Evolutionary conservation across 2,797 vertebrate genomes (phyloP).

Genomic region (Poecile montanus): DNA sequence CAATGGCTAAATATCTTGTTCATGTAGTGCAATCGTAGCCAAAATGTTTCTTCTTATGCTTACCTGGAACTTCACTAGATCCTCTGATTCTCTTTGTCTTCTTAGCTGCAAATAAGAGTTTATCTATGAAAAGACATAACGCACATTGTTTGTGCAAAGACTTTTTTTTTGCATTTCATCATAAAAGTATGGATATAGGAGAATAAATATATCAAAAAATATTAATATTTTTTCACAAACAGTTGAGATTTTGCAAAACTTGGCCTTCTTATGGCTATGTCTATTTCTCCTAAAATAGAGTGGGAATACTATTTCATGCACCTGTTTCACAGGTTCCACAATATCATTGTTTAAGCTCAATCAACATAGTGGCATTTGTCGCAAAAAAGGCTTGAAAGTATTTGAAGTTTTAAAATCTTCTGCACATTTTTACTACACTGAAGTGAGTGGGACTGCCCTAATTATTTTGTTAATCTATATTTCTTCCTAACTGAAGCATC

Average conservation of each 20-base stretch:
- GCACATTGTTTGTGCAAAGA: background rate
- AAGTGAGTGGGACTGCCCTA: background rate
- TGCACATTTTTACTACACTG: background rate
- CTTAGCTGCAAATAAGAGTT: background rate
- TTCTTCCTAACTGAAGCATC: background rate
- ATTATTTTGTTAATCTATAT: background rate
- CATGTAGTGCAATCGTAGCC: rapidly evolving
- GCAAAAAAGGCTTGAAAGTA: background rate
- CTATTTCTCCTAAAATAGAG: background rate
- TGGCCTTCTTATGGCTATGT: background rate
- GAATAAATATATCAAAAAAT: background rate
- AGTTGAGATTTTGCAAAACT: background rate
- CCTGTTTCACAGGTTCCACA: background rate
- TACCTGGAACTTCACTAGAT: background rate
- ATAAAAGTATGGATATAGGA: background rate
- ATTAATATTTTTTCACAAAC: background rate
- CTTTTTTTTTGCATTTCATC: background rate
- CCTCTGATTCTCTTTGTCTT: background rate
- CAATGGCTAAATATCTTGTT: background rate
- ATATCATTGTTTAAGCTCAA: background rate
- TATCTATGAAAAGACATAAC: background rate
- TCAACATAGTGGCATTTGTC: background rate
- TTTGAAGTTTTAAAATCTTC: background rate
- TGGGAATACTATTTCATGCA: background rate
- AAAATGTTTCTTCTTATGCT: background rate